Evolutionary conservation across 2,113 vertebrate species (phyloP).

Genomic region (Microcebus griseorufus): DNA sequence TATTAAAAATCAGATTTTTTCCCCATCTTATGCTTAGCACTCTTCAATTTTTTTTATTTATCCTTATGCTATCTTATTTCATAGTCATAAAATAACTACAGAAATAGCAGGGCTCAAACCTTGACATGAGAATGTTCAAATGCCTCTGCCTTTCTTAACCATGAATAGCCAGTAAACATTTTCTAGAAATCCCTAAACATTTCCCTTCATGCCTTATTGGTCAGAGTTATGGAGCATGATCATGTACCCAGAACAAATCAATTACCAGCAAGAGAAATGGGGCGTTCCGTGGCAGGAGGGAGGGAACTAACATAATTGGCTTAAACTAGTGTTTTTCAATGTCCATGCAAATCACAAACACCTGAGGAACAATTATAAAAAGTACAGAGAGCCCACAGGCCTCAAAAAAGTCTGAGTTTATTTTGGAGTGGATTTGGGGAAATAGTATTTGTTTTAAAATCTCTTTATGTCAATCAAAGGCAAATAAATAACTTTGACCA

Average conservation of each 20-base stretch:
- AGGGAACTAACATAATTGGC: not conserved
- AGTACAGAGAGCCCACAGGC: too few species aligned
- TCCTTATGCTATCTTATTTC: not conserved
- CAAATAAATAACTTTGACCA: not conserved
- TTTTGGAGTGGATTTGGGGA: not conserved
- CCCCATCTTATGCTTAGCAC: not conserved
- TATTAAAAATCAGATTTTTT: not conserved
- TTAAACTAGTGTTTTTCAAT: not conserved
- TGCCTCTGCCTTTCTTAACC: not conserved
- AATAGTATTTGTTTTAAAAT: not conserved
- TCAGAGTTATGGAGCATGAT: not conserved
- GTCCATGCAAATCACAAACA: not conserved
- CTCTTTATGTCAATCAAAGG: not conserved
- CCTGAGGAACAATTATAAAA: not conserved
- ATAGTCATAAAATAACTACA: not conserved
- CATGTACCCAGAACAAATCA: not conserved
- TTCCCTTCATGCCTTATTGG: not conserved
- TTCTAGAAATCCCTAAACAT: not conserved
- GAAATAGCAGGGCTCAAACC: not conserved
- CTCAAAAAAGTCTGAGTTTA: not conserved
- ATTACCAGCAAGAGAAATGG: too few species aligned
- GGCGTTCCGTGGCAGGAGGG: not conserved
- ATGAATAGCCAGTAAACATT: not conserved
- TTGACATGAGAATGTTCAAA: not conserved
- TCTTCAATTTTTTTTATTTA: not conserved